Base-by-base conservation (phyloP, 2,113 vertebrate genomes). In the Tursiops truncatus region DNA sequence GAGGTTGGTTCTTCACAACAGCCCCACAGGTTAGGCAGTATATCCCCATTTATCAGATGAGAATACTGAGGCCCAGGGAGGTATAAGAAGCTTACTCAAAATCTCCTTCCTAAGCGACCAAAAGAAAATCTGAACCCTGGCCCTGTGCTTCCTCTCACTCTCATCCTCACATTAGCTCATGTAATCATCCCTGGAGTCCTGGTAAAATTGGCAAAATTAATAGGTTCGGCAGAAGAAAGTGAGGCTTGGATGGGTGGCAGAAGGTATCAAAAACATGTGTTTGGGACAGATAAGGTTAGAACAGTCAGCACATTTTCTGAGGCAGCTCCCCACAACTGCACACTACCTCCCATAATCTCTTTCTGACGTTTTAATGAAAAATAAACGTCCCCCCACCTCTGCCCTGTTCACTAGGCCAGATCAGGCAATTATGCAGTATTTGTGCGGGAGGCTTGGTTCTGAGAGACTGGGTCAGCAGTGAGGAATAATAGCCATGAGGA, bases 271-370 rank as follows among this genome's bases (percentile, higher is more conserved):
- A 93, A 93, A 56, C 82, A 23, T 44, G 44, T 84, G 91, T 95
- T 81, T 84, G 1, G 1, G 87, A 28, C 79, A 71, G 90, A 70
- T 96, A 81, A 95, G 63, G 4, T 67, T 81, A 50, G 70, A 44
- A 28, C 53, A 26, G 65, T 98, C 98, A 98, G 97, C 98, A 73
- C 79, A 97, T 97, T 96, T 98, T 97, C 96, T n/a, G 86, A 97
- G 97, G 95, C 96, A 93, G 90, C 89, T 92, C 36, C 8, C 0
- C 65, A 0, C 2, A 0, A 28, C 76, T 63, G 65, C 96, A 80
- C 25, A n/a, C 60, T 62, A 88, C 96, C 93, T 98, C 97, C 95
- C 21, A 0, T 85, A 60, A 96, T 86, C 68, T 98, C 90, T 89
- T 77, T 12, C 0, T 41, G 15, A 83, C 92, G 94, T 98, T 97